Evolutionary conservation across 2,797 vertebrate species (phyloP).

Genomic region (Sebastes wilsoni): DNA sequence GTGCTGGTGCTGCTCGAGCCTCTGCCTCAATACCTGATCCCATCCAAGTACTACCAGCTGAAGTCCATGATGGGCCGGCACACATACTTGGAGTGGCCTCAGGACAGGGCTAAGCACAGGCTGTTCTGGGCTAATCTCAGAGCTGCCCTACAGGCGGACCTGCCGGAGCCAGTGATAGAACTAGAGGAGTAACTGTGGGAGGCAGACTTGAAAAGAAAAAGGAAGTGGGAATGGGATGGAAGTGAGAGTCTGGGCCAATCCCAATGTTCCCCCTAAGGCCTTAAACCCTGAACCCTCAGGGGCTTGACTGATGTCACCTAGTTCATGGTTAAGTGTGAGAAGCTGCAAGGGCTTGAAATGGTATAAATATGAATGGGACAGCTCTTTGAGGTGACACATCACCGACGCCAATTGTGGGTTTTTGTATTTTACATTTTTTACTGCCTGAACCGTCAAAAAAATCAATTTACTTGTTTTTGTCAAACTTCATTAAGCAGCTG

Average conservation of each 20-base stretch:
- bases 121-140: conserved; percentile 90
- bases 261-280: too few relatives aligned
- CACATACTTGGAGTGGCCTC: conserved; percentile 91
- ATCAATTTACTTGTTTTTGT: too few relatives aligned
- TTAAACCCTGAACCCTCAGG: too few relatives aligned
- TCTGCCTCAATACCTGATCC: conserved; percentile 85
- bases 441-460: too few relatives aligned
- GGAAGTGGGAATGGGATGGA: neutral
- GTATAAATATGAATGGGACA: too few relatives aligned
- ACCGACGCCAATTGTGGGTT: too few relatives aligned
- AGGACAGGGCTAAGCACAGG: conserved; percentile 85
- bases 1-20: conserved; percentile 91
- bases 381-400: too few relatives aligned
- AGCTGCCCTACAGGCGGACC: conserved; percentile 81
- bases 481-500: too few relatives aligned
- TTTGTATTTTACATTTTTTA: too few relatives aligned
- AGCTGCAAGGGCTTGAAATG: too few relatives aligned
- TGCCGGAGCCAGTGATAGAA: conserved; percentile 45
- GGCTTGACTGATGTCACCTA: too few relatives aligned
- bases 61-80: conserved; percentile 86
- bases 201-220: neutral
- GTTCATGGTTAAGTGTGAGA: too few relatives aligned
- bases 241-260: neutral
- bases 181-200: conserved; percentile 10
- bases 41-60: conserved; percentile 88